These are phyloP conservation scores for Cheilosia scutellata DNA, from an alignment of 2,888 invertebrate species.

Conservation along the genomic window DNA sequence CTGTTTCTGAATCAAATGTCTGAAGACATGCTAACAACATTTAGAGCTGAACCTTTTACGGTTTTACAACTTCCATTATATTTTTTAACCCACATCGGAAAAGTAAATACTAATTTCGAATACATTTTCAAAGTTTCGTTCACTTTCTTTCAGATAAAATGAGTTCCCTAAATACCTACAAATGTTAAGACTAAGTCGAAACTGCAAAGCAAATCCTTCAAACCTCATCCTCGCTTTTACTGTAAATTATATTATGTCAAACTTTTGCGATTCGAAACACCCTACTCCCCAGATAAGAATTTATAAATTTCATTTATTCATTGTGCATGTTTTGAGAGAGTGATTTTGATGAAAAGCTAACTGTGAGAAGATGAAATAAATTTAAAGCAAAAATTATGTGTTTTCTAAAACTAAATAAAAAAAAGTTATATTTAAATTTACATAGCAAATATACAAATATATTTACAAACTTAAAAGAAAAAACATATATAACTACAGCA, in stretches of 20 bases:
- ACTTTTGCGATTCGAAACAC: not conserved
- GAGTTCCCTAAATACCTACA: too few species aligned
- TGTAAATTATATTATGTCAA: not conserved
- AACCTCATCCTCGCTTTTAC: too few species aligned
- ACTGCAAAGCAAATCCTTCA: too few species aligned
- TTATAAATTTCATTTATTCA: slow-evolving; percentile 12
- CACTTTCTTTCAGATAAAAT: too few species aligned
- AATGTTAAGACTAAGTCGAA: too few species aligned
- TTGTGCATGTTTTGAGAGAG: not conserved
- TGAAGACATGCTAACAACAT: too few species aligned
- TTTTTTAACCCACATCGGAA: too few species aligned
- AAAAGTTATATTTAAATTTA: slow-evolving; percentile 62
- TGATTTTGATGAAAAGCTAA: slow-evolving; percentile 52
- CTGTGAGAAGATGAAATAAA: slow-evolving; percentile 69
- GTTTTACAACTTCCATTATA: too few species aligned
- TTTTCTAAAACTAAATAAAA: slow-evolving; percentile 33
- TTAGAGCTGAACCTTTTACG: too few species aligned
- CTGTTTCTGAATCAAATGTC: too few species aligned
- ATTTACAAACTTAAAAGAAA: slow-evolving; percentile 38
- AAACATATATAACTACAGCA: not conserved
- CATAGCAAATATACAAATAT: slow-evolving; percentile 71
- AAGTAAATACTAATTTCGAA: too few species aligned
- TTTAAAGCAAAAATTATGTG: slow-evolving; percentile 21
- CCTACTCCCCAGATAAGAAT: not conserved
- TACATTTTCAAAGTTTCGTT: too few species aligned